Percentiles rank a stretch among this genome's conserved stretches.
Evolutionary conservation across 2,113 vertebrate species (phyloP).

Genomic region (Chlorodrepanis virens): DNA sequence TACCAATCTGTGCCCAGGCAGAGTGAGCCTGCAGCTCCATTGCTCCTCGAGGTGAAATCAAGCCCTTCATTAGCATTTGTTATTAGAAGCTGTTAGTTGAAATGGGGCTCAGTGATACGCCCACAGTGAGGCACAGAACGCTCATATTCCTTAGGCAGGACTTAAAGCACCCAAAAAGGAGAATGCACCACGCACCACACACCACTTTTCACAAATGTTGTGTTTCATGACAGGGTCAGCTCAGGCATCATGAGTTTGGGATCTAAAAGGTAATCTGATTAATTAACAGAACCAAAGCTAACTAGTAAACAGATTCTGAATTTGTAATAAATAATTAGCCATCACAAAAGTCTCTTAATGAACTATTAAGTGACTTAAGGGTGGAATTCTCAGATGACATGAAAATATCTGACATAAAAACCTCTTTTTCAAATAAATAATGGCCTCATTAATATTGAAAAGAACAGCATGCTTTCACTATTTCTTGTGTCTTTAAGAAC

Average conservation of each 20-base stretch:
- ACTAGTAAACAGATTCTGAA: constrained; percentile 35
- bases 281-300: constrained; percentile 39
- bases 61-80: background rate
- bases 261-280: constrained; percentile 2
- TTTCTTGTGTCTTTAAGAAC: constrained; percentile 42
- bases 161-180: background rate
- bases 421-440: constrained; percentile 1
- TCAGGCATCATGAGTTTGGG: background rate
- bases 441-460: constrained; percentile 43
- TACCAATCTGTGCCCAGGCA: background rate
- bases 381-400: constrained; percentile 7
- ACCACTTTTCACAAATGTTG: background rate
- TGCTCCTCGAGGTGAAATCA: constrained; percentile 5
- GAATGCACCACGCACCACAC: accelerated
- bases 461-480: background rate
- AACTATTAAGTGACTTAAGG: constrained; percentile 31
- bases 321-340: constrained; percentile 53
- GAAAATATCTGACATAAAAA: background rate
- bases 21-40: background rate
- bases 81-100: background rate
- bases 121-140: background rate
- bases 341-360: constrained; percentile 16
- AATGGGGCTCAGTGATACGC: background rate
- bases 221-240: background rate
- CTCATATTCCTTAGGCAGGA: background rate